phyloP scores from a whole-genome alignment of 2,113 vertebrate species.

The Theristicus caerulescens region DNA sequence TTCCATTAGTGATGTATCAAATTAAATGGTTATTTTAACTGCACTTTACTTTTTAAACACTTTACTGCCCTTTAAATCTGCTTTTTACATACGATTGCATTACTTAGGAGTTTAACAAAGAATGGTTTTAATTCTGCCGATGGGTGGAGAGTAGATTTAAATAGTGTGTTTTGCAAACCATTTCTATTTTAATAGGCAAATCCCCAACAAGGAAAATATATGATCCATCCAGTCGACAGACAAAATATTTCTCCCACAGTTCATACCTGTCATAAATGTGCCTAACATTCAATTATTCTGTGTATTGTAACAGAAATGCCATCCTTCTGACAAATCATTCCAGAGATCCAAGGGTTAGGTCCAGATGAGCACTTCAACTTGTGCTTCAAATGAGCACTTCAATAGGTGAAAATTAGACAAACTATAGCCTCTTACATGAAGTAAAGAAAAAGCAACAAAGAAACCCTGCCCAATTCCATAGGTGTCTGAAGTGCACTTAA shows the following conservation, averaged over 20 bases:
- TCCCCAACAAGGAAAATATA: not conserved
- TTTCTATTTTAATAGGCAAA: constrained; percentile 8
- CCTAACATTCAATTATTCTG: not conserved
- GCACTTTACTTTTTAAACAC: not conserved
- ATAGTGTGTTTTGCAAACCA: not conserved
- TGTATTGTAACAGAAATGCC: not conserved
- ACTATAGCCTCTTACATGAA: not conserved
- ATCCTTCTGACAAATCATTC: not conserved
- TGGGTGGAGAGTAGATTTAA: not conserved
- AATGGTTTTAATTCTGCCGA: not conserved
- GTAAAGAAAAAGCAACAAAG: not conserved
- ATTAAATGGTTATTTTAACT: not conserved
- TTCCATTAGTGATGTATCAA: not conserved
- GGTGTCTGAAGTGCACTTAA: not conserved
- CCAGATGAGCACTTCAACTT: not conserved
- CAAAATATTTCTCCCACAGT: not conserved
- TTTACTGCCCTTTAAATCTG: not conserved
- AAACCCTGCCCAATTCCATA: not conserved
- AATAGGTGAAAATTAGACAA: not conserved
- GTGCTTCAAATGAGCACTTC: not conserved
- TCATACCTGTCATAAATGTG: not conserved
- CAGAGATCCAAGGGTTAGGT: not conserved
- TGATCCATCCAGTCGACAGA: not conserved
- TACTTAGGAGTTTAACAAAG: not conserved
- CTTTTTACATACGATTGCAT: not conserved